phyloP scores from a whole-genome alignment of 2,113 vertebrate genomes.

The Noturus placidus region DNA sequence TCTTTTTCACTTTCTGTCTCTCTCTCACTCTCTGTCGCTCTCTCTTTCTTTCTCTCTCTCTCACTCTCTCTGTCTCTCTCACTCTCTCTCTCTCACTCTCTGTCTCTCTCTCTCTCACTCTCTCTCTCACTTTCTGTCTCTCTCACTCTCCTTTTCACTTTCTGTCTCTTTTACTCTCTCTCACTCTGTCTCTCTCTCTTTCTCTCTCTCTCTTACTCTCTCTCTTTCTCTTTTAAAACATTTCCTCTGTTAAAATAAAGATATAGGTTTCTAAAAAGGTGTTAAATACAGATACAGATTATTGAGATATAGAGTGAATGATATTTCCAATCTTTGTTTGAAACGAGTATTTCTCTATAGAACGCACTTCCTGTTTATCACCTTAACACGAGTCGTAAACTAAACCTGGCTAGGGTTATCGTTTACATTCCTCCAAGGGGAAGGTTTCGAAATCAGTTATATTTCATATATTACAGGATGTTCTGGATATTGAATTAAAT shows the following conservation, averaged over 20 bases:
- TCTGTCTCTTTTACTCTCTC: conserved; percentile 62
- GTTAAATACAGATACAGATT: not conserved
- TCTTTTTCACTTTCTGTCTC: too few relatives aligned
- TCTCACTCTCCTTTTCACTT: too few relatives aligned
- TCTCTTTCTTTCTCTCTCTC: conserved; percentile 61
- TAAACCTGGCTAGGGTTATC: not conserved
- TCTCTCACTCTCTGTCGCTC: too few relatives aligned
- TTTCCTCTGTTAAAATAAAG: not conserved
- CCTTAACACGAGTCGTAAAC: not conserved
- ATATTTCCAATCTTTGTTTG: not conserved
- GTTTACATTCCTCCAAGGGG: not conserved
- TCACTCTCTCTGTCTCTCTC: conserved; percentile 58
- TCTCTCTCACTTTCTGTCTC: conserved; percentile 61
- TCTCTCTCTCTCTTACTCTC: conserved; percentile 50
- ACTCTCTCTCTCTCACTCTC: conserved; percentile 60
- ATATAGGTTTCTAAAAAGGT: not conserved
- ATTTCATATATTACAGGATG: not conserved
- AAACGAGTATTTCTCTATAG: not conserved
- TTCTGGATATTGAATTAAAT: not conserved
- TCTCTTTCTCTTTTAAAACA: not conserved
- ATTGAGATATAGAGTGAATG: not conserved
- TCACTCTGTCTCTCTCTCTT: conserved; percentile 59
- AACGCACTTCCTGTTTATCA: not conserved
- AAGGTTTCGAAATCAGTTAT: not conserved
- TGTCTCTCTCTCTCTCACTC: conserved; percentile 59